Conservation (phyloP, 2,113 vertebrate species). For the Thomomys bottae region DNA sequence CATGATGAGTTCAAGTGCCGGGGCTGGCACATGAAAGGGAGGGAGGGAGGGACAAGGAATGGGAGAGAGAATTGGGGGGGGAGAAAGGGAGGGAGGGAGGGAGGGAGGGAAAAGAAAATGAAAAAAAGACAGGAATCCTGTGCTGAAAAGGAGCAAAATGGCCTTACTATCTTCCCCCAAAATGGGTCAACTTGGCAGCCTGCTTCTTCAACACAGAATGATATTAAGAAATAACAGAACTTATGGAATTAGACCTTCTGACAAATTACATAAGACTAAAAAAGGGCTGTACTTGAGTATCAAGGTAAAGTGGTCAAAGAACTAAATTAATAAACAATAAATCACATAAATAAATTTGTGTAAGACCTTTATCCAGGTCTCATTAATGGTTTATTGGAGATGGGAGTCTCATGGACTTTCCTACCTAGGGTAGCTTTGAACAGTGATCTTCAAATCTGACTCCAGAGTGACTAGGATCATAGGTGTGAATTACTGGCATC, state of each 20-base stretch:
- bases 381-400: not conserved
- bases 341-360: not conserved
- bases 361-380: not conserved
- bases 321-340: conserved; percentile 22
- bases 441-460: too few relatives aligned
- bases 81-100: not conserved
- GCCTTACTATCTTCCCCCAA: not conserved
- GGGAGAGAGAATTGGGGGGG: not conserved
- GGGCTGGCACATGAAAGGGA: too few relatives aligned
- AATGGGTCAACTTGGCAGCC: not conserved
- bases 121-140: not conserved
- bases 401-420: too few relatives aligned
- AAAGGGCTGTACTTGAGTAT: not conserved
- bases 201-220: not conserved
- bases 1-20: too few relatives aligned
- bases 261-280: not conserved
- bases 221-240: not conserved
- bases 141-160: not conserved
- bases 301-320: not conserved
- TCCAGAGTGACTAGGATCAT: too few relatives aligned
- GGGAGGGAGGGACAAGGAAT: not conserved
- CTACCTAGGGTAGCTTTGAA: too few relatives aligned
- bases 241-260: not conserved
- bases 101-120: not conserved
- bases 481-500: too few relatives aligned